Evolutionary conservation across 2,797 vertebrate species (phyloP).

Genomic region (Oophaga sylvatica): DNA sequence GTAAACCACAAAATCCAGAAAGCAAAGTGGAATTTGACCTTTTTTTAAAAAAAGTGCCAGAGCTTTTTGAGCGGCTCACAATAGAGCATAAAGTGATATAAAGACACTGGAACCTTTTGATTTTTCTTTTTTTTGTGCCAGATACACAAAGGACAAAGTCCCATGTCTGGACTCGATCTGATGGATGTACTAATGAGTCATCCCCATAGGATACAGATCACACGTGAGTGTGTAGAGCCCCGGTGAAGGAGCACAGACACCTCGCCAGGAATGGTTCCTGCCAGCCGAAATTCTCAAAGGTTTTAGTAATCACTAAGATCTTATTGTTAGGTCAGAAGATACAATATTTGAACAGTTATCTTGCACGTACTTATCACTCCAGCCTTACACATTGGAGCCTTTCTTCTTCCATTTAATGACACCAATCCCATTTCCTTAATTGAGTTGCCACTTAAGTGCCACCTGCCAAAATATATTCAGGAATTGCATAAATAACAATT

Average conservation of each 20-base stretch:
- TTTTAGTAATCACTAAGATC: conserved; percentile 23
- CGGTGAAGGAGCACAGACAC: conserved; percentile 24
- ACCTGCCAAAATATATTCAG: background rate
- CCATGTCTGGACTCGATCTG: conserved; percentile 38
- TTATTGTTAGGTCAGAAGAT: conserved; percentile 34
- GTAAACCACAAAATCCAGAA: conserved; percentile 39
- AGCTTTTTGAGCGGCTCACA: background rate
- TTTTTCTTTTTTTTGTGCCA: background rate
- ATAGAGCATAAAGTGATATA: conserved; percentile 20
- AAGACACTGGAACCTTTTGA: conserved; percentile 14
- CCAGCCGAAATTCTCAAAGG: background rate
- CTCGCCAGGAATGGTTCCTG: background rate
- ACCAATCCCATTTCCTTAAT: background rate
- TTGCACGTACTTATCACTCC: conserved; percentile 26
- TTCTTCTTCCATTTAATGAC: background rate
- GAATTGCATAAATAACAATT: background rate
- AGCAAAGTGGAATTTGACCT: conserved; percentile 24
- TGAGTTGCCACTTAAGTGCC: background rate
- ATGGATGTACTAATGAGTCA: conserved; percentile 47
- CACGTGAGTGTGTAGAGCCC: background rate
- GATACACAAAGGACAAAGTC: conserved; percentile 20
- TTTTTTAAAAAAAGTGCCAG: background rate
- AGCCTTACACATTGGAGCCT: background rate
- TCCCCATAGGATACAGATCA: conserved; percentile 30
- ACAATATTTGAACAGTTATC: conserved; percentile 53